phyloP scores from a whole-genome alignment of 2,797 vertebrate species.

The Nannoperca obscura region DNA sequence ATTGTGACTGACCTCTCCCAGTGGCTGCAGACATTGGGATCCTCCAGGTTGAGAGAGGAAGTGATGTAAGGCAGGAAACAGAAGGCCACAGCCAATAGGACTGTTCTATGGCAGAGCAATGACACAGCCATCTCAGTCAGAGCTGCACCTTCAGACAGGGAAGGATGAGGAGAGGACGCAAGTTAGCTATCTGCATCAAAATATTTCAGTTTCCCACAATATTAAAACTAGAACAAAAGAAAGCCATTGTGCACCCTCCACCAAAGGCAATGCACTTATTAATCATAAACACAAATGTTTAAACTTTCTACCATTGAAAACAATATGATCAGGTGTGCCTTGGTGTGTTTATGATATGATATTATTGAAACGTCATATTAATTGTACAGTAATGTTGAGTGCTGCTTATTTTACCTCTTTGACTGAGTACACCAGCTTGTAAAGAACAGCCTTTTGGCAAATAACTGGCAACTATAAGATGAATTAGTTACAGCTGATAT shows the following conservation, averaged over 20 bases:
- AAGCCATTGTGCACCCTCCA: not conserved
- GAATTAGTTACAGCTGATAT: too few species aligned
- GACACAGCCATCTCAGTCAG: slow-evolving; percentile 84
- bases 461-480: too few species aligned
- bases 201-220: not conserved
- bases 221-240: not conserved
- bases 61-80: slow-evolving; percentile 82
- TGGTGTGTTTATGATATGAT: too few species aligned
- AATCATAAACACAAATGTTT: not conserved
- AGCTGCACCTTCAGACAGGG: slow-evolving; percentile 77
- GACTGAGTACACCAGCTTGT: too few species aligned
- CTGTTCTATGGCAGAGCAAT: slow-evolving; percentile 66
- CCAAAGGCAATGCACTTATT: too few species aligned
- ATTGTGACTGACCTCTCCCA: slow-evolving; percentile 93
- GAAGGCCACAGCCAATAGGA: slow-evolving; percentile 82
- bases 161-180: not conserved
- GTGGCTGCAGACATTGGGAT: slow-evolving; percentile 98
- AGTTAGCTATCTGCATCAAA: not conserved
- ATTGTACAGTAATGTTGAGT: too few species aligned
- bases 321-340: not conserved
- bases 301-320: too few species aligned
- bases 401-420: too few species aligned
- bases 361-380: too few species aligned
- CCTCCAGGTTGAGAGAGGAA: slow-evolving; percentile 92
- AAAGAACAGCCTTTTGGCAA: too few species aligned